phyloP scores from a whole-genome alignment of 37 sponge, comb jelly and placozoan genomes.

The Chondrosia reniformis region DNA sequence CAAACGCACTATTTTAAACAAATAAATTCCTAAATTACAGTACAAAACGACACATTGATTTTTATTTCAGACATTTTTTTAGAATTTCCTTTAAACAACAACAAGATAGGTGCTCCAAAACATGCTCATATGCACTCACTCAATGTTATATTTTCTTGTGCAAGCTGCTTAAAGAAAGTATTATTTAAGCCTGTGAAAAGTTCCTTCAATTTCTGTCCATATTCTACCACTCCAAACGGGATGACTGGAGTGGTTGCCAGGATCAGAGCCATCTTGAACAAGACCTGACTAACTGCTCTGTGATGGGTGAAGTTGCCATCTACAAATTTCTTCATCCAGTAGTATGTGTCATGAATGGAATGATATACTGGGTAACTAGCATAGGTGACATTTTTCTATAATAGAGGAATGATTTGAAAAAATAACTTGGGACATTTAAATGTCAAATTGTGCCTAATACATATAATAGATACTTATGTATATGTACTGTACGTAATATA shows the following conservation, averaged over 20 bases:
- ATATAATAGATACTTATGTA: too few relatives aligned
- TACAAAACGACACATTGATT: too few relatives aligned
- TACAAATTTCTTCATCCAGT: constrained; percentile 45
- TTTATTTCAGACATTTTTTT: too few relatives aligned
- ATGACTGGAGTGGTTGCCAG: constrained; percentile 52
- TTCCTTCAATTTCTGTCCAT: neutral
- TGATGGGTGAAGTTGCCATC: constrained; percentile 56
- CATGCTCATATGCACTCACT: neutral
- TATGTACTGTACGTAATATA: too few relatives aligned
- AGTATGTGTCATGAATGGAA: constrained; percentile 73
- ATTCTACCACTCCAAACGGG: constrained; percentile 45
- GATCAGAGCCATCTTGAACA: constrained; percentile 35
- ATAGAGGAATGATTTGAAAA: neutral
- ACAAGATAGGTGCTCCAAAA: too few relatives aligned
- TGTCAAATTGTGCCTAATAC: neutral
- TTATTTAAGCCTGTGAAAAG: neutral
- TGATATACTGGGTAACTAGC: constrained; percentile 62
- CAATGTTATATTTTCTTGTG: neutral
- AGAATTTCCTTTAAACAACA: too few relatives aligned
- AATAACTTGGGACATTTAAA: too few relatives aligned
- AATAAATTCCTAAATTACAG: too few relatives aligned
- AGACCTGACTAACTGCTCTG: constrained; percentile 46
- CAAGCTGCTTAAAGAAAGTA: neutral
- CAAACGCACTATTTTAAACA: too few relatives aligned
- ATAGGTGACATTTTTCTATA: neutral